A percentile compares a stretch with the other conserved stretches of the same genome.
These are phyloP conservation scores for Plecturocebus donacophilus DNA, from an alignment of 2,113 vertebrate genomes.

Conservation along the genomic window DNA sequence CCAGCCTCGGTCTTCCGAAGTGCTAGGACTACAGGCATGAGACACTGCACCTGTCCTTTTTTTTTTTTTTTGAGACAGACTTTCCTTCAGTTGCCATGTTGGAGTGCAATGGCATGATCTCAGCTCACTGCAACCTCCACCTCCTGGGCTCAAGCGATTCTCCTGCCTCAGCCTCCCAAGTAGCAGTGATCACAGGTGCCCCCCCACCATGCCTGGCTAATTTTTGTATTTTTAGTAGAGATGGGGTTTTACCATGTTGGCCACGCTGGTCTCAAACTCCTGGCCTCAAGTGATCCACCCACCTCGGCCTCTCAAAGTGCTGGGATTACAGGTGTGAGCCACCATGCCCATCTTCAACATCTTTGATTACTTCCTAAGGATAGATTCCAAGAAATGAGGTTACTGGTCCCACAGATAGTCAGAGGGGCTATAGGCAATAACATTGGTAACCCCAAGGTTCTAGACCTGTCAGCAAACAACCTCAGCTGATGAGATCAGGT, in stretches of 20 bases:
- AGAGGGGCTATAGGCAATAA: not conserved
- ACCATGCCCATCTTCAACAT: accelerated
- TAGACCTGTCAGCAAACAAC: not conserved
- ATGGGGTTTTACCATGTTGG: not conserved
- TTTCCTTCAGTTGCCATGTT: not conserved
- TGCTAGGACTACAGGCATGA: not conserved
- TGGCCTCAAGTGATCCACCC: not conserved
- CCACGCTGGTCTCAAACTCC: not conserved
- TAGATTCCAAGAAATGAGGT: not conserved
- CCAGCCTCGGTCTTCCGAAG: not conserved
- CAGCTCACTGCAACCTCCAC: not conserved
- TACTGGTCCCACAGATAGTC: not conserved
- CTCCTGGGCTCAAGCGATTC: not conserved
- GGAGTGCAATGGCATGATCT: not conserved
- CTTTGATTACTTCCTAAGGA: not conserved
- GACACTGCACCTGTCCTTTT: not conserved
- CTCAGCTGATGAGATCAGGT: not conserved
- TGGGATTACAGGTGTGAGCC: no score
- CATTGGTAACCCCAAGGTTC: not conserved
- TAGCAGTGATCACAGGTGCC: not conserved
- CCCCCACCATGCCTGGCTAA: not conserved
- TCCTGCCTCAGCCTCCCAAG: not conserved
- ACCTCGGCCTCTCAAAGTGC: not conserved
- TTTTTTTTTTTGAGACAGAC: not conserved
- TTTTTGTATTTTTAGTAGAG: not conserved